Conservation (phyloP, 2,888 invertebrate genomes). For the Hydropsyche betteni region DNA sequence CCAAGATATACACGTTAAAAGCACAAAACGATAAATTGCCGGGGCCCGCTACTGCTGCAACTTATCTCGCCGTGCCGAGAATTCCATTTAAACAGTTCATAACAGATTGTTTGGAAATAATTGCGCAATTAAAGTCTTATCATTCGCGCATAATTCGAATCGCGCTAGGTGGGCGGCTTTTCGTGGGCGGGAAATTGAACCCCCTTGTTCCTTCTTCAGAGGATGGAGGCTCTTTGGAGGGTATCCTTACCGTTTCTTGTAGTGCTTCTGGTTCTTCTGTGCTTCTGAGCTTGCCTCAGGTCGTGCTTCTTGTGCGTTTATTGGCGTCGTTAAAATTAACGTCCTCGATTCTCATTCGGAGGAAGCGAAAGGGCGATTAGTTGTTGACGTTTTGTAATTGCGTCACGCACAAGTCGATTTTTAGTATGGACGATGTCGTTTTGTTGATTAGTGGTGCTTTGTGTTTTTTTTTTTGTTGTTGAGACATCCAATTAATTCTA, state of each 20-base stretch:
- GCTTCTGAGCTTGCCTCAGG: background rate
- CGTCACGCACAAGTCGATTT: no score
- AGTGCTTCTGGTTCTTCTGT: background rate
- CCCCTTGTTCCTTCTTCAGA: background rate
- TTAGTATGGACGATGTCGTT: no score
- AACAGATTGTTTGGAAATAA: slow-evolving; percentile 32
- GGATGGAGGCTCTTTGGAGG: background rate
- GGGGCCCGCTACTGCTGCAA: no score
- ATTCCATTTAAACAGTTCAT: slow-evolving; percentile 24
- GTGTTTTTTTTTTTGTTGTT: no score
- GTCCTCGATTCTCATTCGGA: background rate
- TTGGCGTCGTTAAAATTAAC: slow-evolving; percentile 24
- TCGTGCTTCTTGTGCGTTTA: background rate
- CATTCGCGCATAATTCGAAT: slow-evolving; percentile 24
- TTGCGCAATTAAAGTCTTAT: slow-evolving; percentile 33
- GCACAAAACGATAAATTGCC: no score
- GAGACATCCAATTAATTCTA: no score
- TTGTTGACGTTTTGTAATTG: background rate
- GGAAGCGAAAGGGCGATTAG: background rate
- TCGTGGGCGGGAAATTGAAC: background rate
- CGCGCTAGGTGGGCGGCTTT: background rate
- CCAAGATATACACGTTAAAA: no score
- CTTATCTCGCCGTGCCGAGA: background rate
- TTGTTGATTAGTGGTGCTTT: no score
- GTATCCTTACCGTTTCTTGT: background rate